A percentile compares a stretch with the other conserved stretches of the same genome.
These are phyloP conservation scores for Argynnis bischoffii DNA, from an alignment of 2,888 invertebrate genomes.

Conservation along the genomic window DNA sequence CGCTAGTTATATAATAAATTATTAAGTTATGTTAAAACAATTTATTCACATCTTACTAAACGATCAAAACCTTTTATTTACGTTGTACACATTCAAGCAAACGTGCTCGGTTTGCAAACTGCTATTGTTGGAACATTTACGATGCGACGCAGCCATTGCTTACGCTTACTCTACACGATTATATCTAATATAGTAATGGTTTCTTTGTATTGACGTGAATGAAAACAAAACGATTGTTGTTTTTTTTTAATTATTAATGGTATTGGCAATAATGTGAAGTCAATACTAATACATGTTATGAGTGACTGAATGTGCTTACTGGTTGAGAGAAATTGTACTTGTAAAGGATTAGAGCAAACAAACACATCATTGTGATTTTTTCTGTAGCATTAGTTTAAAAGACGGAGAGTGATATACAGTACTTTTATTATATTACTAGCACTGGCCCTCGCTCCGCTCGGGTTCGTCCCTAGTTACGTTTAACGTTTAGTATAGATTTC, in stretches of 20 bases:
- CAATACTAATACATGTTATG: too few relatives aligned
- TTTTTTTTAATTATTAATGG: background rate
- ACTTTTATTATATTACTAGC: too few relatives aligned
- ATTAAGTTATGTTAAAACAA: background rate
- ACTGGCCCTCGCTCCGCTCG: too few relatives aligned
- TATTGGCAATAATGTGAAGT: background rate
- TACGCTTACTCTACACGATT: constrained; percentile 39
- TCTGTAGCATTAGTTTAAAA: too few relatives aligned
- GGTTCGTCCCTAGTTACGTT: too few relatives aligned
- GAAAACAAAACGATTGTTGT: background rate
- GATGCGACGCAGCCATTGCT: constrained; percentile 54
- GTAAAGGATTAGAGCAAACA: too few relatives aligned
- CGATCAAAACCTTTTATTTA: constrained; percentile 1
- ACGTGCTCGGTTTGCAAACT: constrained; percentile 48
- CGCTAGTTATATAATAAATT: too few relatives aligned
- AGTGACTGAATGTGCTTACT: too few relatives aligned
- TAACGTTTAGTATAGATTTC: too few relatives aligned
- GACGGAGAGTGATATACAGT: too few relatives aligned
- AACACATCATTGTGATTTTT: too few relatives aligned
- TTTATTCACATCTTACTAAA: constrained; percentile 1
- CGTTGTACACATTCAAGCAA: constrained; percentile 39
- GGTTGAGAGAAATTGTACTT: too few relatives aligned
- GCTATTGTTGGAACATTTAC: constrained; percentile 66
- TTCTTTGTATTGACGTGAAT: constrained; percentile 25
- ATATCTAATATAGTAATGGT: constrained; percentile 34